A percentile compares a stretch with the other conserved stretches of the same genome.
Evolutionary conservation across 2,797 vertebrate species (phyloP).

Genomic region (Xyrichtys novacula): DNA sequence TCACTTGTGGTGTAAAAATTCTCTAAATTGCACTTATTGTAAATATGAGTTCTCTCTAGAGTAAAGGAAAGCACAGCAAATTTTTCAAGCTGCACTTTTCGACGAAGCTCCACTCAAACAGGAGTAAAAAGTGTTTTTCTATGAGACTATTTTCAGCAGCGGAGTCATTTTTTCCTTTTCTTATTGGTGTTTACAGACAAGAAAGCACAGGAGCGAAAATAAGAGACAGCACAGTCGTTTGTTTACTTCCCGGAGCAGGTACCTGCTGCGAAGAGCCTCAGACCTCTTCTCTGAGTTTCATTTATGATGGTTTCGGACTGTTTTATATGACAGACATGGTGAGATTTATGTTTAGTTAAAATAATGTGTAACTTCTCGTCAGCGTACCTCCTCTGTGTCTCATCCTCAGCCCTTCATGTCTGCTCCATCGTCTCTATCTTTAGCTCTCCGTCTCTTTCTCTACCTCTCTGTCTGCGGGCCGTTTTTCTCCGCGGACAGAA

Average conservation of each 20-base stretch:
- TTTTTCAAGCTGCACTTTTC: too few species aligned
- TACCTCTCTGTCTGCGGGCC: conserved; percentile 48
- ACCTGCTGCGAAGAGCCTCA: conserved; percentile 33
- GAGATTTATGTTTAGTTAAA: conserved; percentile 36
- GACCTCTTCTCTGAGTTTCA: conserved; percentile 21
- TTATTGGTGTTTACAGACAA: neutral
- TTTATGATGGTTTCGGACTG: conserved; percentile 39
- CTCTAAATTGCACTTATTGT: too few species aligned
- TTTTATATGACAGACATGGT: conserved; percentile 39
- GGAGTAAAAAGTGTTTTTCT: neutral
- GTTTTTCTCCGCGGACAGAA: conserved; percentile 70
- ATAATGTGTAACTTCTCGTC: conserved; percentile 22
- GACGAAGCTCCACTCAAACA: neutral
- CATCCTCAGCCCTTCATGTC: conserved; percentile 13
- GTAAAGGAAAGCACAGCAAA: too few species aligned
- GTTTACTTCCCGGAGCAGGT: conserved; percentile 31
- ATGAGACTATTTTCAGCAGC: neutral
- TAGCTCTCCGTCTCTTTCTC: conserved; percentile 48
- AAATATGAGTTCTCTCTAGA: too few species aligned
- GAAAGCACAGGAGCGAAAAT: neutral
- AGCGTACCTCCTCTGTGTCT: conserved; percentile 15
- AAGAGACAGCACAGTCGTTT: neutral
- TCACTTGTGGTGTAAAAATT: too few species aligned
- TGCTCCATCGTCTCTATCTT: conserved; percentile 57
- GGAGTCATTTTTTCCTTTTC: neutral